Evolutionary conservation across 2,888 invertebrate species (phyloP).

Genomic region (Eristalinus sepulchralis): DNA sequence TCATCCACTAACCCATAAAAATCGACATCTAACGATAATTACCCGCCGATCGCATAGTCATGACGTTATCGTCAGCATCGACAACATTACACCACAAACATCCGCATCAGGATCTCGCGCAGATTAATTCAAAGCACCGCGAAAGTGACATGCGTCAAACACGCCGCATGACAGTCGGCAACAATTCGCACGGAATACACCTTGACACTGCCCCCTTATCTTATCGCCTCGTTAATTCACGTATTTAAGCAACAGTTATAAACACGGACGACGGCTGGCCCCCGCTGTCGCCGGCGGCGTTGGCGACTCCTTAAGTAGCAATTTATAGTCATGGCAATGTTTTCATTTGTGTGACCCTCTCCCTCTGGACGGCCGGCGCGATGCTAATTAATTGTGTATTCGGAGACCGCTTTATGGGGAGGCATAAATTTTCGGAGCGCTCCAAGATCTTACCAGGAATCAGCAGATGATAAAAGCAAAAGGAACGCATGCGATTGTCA

Average conservation of each 20-base stretch:
- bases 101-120: constrained; percentile 31
- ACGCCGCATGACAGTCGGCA: constrained; percentile 47
- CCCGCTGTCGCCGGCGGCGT: neutral
- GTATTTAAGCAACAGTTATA: constrained; percentile 47
- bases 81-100: neutral
- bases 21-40: constrained; percentile 50
- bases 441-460: constrained; percentile 42
- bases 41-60: constrained; percentile 15
- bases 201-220: neutral
- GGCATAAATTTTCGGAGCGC: constrained; percentile 39
- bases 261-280: neutral
- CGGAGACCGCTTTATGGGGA: constrained; percentile 44
- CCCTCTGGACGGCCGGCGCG: neutral
- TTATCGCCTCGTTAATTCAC: constrained; percentile 42
- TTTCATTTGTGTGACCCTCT: constrained; percentile 51
- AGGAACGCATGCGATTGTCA: constrained; percentile 32
- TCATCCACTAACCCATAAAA: constrained; percentile 35
- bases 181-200: constrained; percentile 15
- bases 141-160: constrained; percentile 47
- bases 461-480: neutral
- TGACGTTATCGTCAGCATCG: constrained; percentile 25
- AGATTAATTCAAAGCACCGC: constrained; percentile 46
- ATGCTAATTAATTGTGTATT: constrained; percentile 65
- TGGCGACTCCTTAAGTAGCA: constrained; percentile 67
- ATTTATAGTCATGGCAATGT: constrained; percentile 67